A percentile compares a stretch with the other conserved stretches of the same genome.
These are phyloP conservation scores for Stenopsyche tienmushanensis DNA, from an alignment of 1,140 invertebrate genomes.

Conservation along the genomic window DNA sequence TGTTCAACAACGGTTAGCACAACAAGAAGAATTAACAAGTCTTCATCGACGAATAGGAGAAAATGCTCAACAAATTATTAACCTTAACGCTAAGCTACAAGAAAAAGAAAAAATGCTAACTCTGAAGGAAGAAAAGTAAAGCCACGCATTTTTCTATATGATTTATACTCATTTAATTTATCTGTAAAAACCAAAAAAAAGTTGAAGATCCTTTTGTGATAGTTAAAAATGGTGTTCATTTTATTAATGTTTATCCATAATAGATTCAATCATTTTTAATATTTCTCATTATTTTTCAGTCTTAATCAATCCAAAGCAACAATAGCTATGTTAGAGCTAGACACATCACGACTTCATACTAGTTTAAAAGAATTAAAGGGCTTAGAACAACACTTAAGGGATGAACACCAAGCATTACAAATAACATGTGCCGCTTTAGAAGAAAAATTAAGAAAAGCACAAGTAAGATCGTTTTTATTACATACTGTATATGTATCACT, in stretches of 20 bases:
- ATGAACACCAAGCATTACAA: conserved; percentile 94
- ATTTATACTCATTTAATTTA: no score
- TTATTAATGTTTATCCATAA: no score
- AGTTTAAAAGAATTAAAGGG: conserved; percentile 73
- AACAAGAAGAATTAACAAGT: conserved; percentile 92
- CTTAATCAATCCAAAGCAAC: conserved; percentile 69
- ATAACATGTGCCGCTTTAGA: conserved; percentile 86
- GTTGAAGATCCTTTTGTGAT: no score
- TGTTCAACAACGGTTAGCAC: conserved; percentile 72
- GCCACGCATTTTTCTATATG: conserved; percentile 5
- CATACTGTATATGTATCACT: background rate
- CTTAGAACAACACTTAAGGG: conserved; percentile 83
- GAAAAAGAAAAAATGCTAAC: conserved; percentile 79
- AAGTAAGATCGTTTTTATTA: conserved; percentile 56
- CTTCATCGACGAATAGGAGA: conserved; percentile 86
- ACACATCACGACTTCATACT: conserved; percentile 53
- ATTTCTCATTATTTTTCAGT: conserved; percentile 62
- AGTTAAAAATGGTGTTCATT: no score
- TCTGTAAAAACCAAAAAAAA: no score
- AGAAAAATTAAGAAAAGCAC: conserved; percentile 82
- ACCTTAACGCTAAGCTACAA: conserved; percentile 82
- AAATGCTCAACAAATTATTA: conserved; percentile 90
- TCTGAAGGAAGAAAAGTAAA: conserved; percentile 71
- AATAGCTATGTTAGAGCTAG: conserved; percentile 64
- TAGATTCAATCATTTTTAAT: no score